Evolutionary conservation across 2,888 invertebrate species (phyloP), one percentile per base, ranked within the genome.

Genomic region (Zygothrica quintamaculata): DNA sequence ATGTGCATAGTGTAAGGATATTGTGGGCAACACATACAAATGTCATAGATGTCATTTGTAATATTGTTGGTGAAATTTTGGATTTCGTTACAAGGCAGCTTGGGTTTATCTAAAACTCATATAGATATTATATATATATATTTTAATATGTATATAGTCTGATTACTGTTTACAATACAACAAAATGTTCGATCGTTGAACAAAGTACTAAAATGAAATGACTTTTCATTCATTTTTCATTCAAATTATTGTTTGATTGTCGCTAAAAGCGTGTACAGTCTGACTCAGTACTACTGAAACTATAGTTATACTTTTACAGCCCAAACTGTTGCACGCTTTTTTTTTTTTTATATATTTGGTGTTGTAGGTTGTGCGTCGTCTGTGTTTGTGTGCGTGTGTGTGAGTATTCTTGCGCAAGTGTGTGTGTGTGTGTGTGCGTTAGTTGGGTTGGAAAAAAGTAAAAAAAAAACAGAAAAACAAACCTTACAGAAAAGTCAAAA

Each of bases 41-140:
- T 42, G 31, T 51, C 13, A n/a, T n/a, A n/a, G n/a, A n/a, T n/a
- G 18, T 29, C 44, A 46, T 55, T 53, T 43, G 67, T 64, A 39
- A 60, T 62, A 22, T 3, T 22, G 18, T 22, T 22, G 55, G 59
- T 74, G 60, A 61, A 82, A 82, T 77, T 77, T 79, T 75, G 75
- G 76, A 80, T 84, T 80, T 80, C 61, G 74, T 75, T 80, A 68
- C 65, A 84, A 80, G 84, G 81, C 81, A 85, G 77, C 81, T 79
- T 59, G 85, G 82, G 73, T 73, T 77, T 74, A 65, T 44, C 74
- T 72, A 73, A 46, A 55, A 57, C 61, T 42, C 42, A 37, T 36
- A n/a, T n/a, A n/a, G n/a, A n/a, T n/a, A n/a, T n/a, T n/a, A n/a
- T n/a, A n/a, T n/a, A n/a, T n/a, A n/a, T n/a, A n/a, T n/a, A n/a